These are phyloP conservation scores for Sorex maritimensis DNA, from an alignment of 2,797 vertebrate genomes.

Conservation along the genomic window DNA sequence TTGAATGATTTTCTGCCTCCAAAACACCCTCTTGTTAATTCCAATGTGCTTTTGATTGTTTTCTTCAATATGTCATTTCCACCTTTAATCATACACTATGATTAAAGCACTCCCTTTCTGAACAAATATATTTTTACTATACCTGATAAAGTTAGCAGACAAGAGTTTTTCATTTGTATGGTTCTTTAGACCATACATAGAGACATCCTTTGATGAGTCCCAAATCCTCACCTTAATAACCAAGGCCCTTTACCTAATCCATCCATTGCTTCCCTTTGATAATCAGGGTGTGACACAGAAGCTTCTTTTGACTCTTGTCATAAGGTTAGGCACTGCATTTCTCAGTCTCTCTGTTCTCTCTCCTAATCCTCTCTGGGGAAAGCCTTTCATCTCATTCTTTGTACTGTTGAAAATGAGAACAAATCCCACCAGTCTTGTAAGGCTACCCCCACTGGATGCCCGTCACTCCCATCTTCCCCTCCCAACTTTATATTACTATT, in stretches of 20 bases:
- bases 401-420: background rate
- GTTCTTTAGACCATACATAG: background rate
- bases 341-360: background rate
- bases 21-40: background rate
- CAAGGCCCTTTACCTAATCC: background rate
- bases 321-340: background rate
- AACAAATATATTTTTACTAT: background rate
- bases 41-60: slow-evolving; percentile 10
- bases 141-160: background rate
- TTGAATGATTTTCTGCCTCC: too few relatives aligned
- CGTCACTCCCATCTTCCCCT: background rate
- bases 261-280: background rate
- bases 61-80: background rate
- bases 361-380: background rate
- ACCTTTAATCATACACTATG: slow-evolving; percentile 18
- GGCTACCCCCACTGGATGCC: background rate
- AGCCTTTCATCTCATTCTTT: background rate
- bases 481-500: background rate
- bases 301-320: background rate
- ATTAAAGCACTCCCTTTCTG: background rate
- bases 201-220: background rate
- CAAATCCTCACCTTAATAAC: background rate
- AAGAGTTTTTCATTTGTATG: background rate
- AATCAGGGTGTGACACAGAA: background rate
- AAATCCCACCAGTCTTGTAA: background rate